These are phyloP conservation scores for Seriola dumerili DNA, from an alignment of 2,113 vertebrate genomes.

Conservation along the genomic window DNA sequence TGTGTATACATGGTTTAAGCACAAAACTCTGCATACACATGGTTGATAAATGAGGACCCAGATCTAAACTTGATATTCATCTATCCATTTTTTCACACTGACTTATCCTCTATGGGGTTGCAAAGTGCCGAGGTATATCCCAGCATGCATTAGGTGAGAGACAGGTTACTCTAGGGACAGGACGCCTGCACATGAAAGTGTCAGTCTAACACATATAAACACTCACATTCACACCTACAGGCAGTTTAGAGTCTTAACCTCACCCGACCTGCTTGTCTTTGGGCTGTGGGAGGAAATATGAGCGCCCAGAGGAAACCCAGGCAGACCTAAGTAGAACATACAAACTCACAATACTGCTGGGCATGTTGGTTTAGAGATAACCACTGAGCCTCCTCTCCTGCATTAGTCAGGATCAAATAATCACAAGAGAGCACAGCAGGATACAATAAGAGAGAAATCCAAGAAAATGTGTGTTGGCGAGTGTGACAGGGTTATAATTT, in stretches of 20 bases:
- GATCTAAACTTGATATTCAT: background rate
- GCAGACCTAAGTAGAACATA: background rate
- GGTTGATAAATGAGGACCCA: background rate
- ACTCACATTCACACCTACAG: constrained; percentile 2
- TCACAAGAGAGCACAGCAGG: background rate
- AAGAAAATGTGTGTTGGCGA: constrained; percentile 15
- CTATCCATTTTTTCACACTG: constrained; percentile 8
- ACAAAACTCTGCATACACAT: background rate
- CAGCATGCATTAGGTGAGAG: background rate
- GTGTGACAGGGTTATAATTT: background rate
- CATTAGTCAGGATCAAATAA: background rate
- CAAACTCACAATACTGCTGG: background rate
- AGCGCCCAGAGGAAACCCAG: background rate
- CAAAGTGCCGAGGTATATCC: background rate
- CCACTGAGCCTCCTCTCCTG: background rate
- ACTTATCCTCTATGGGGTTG: background rate
- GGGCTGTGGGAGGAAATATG: background rate
- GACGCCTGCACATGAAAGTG: background rate
- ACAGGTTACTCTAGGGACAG: background rate
- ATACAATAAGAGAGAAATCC: background rate
- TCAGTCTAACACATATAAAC: background rate
- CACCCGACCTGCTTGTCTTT: background rate
- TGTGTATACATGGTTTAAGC: background rate
- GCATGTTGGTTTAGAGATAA: background rate
- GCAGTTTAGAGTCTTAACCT: background rate